Percentiles rank a stretch among this genome's conserved stretches.
Evolutionary conservation across 1,140 invertebrate species (phyloP).

Genomic region (Plutomurus gul): DNA sequence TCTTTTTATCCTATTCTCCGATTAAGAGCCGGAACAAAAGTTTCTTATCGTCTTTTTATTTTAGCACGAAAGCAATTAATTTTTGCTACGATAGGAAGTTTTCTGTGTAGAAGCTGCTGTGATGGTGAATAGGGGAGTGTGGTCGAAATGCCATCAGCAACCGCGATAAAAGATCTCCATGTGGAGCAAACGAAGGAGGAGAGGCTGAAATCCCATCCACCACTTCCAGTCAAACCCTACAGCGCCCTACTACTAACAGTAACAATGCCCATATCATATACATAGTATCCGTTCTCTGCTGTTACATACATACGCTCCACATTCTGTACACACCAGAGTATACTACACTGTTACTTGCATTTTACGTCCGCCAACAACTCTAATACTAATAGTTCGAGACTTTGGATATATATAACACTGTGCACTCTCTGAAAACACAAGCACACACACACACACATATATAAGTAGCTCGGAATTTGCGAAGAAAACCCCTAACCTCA

Average conservation of each 20-base stretch:
- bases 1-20: constrained; percentile 2
- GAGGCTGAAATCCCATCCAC: neutral
- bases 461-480: too few species aligned
- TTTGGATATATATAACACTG: too few species aligned
- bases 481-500: neutral
- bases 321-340: too few species aligned
- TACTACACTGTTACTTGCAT: too few species aligned
- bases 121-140: constrained; percentile 29
- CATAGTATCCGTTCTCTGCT: too few species aligned
- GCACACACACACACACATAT: neutral
- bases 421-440: neutral
- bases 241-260: neutral
- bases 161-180: constrained; percentile 38
- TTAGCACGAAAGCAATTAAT: constrained; percentile 47
- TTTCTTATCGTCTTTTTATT: constrained; percentile 43
- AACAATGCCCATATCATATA: too few species aligned
- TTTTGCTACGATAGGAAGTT: constrained; percentile 34
- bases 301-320: too few species aligned
- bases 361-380: too few species aligned
- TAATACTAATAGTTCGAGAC: too few species aligned
- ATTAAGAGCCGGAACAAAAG: constrained; percentile 38
- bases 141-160: constrained; percentile 44
- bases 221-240: neutral
- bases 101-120: neutral
- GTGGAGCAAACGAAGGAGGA: neutral